Evolutionary conservation across 2,113 vertebrate species (phyloP), one percentile per base, ranked within the genome.

Genomic region (Mus pahari): DNA sequence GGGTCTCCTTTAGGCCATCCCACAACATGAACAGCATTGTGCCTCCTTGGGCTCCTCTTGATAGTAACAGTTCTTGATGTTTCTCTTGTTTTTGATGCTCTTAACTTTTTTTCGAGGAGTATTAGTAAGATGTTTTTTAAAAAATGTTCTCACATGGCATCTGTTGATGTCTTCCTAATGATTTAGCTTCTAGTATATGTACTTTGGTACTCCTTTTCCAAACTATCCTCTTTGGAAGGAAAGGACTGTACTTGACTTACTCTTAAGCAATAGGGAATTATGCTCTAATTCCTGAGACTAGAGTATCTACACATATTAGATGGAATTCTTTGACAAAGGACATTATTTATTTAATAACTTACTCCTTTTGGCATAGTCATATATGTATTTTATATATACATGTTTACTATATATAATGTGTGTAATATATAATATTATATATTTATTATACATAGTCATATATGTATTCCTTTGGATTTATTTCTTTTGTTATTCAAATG

Each of bases 331-430:
- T 53, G 16, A 10, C 45, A 83, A 42, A 70, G 6, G 66, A 83
- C 91, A 78, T 58, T 88, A 91, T 82, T 93, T 53, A 86, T 28
- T 86, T 36, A 96, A 48, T 81, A 82, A 82, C 74, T 58, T 53
- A 82, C 6, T 91, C 50, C 42, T 26, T 68, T 71, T 66, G 20
- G 58, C 53, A 93, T 84, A 39, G 36, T 82, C 1, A 33, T 20
- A 82, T 28, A 42, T 70, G 31, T 48, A 33, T 66, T 83, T 68
- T 48, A 95, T 75, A 33, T 71, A 68, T 7, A 13, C 28, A 14
- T 68, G 13, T 68, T 68, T 68, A 68, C 11, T 68, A 68, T 33
- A 14, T 14, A 66, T 31, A 31, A 5, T 68, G 66, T 68, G 13
- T 68, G 31, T 68, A 68, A 68, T 33, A 66, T 31, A 66, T 66